A percentile compares a stretch with the other conserved stretches of the same genome.
These are phyloP conservation scores for Brevimyrus niger DNA, from an alignment of 2,113 vertebrate genomes.

Conservation along the genomic window DNA sequence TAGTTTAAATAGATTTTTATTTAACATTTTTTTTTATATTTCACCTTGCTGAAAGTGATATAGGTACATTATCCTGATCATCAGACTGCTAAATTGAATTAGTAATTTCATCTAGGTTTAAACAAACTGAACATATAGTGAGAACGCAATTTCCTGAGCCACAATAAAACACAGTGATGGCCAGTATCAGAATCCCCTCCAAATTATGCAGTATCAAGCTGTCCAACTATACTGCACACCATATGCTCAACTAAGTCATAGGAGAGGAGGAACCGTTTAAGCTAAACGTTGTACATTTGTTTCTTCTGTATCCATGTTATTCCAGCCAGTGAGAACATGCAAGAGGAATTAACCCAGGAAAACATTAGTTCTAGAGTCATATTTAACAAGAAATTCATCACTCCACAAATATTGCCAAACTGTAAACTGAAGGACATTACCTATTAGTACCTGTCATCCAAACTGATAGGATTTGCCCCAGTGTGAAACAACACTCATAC, in stretches of 20 bases:
- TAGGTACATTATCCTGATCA: not conserved
- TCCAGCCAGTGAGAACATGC: not conserved
- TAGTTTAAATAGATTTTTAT: not conserved
- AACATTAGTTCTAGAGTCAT: not conserved
- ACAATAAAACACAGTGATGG: slow-evolving; percentile 18
- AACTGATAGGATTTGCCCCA: not conserved
- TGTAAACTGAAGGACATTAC: not conserved
- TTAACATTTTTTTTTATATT: not conserved
- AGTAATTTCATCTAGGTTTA: not conserved
- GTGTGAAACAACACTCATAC: not conserved
- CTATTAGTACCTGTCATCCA: not conserved
- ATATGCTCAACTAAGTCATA: not conserved
- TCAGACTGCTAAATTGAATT: not conserved
- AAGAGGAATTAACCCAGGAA: not conserved
- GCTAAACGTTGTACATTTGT: not conserved
- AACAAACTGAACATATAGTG: not conserved
- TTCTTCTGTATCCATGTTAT: not conserved
- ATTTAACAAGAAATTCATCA: not conserved
- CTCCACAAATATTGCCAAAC: not conserved
- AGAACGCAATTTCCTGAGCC: slow-evolving; percentile 15
- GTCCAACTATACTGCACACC: not conserved
- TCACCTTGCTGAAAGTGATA: not conserved
- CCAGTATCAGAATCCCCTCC: not conserved
- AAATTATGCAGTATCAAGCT: not conserved
- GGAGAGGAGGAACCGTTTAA: not conserved